Conservation (phyloP, 2,888 invertebrate genomes). For the Loripinus fragilis region DNA sequence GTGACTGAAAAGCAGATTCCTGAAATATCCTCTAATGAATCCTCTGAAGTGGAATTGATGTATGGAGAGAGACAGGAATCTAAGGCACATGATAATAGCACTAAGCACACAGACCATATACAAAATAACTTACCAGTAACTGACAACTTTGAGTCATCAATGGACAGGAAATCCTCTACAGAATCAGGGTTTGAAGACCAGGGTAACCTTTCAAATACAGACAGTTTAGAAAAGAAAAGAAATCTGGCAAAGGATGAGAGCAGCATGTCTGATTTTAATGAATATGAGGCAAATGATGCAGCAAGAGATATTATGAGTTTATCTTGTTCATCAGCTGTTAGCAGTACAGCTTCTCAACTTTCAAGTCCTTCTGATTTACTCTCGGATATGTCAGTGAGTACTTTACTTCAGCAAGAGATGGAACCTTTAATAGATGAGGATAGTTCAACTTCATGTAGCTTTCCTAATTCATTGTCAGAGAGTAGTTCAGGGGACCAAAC, state of each 20-base stretch:
- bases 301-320: constrained; percentile 55
- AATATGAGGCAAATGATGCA: constrained; percentile 55
- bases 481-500: constrained; percentile 49
- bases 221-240: constrained; percentile 59
- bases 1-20: neutral
- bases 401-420: constrained; percentile 63
- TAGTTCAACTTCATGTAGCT: constrained; percentile 54
- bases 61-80: too few species aligned
- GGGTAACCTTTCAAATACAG: constrained; percentile 58
- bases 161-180: constrained; percentile 59
- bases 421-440: constrained; percentile 60
- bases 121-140: neutral
- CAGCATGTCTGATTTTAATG: constrained; percentile 60
- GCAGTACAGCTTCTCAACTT: constrained; percentile 59
- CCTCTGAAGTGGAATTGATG: neutral
- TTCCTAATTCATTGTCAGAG: constrained; percentile 60
- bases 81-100: neutral
- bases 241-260: constrained; percentile 57
- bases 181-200: constrained; percentile 70
- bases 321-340: constrained; percentile 62
- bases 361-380: constrained; percentile 66
- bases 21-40: neutral
- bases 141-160: constrained; percentile 42
- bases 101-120: neutral
- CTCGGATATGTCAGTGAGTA: constrained; percentile 66